Evolutionary conservation across 92 coral and sea anemone species (phyloP).

Genomic region (Chrysogorgia sp.): DNA sequence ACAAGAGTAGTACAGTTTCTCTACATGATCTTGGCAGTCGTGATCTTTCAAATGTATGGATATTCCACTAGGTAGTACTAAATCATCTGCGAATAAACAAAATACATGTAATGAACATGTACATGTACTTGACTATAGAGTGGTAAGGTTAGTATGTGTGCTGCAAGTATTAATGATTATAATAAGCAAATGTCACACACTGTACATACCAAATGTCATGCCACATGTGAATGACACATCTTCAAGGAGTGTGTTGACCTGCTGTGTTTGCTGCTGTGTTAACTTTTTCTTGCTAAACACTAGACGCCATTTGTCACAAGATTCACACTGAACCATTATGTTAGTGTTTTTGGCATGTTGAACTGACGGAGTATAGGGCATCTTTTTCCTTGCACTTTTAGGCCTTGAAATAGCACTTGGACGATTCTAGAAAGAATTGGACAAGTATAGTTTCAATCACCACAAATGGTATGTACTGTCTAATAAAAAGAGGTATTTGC

Average conservation of each 20-base stretch:
- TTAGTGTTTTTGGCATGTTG: too few relatives aligned
- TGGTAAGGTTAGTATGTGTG: not conserved
- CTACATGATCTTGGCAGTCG: constrained; percentile 17
- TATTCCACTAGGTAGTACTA: constrained; percentile 2
- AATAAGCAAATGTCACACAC: not conserved
- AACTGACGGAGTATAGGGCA: constrained; percentile 47
- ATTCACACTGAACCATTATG: not conserved
- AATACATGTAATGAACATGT: not conserved
- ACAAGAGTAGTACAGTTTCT: constrained; percentile 26
- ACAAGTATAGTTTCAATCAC: too few relatives aligned
- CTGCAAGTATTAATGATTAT: too few relatives aligned
- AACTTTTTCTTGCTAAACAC: constrained; percentile 42
- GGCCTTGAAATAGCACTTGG: constrained; percentile 48
- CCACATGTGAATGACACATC: too few relatives aligned
- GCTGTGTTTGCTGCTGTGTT: constrained; percentile 38
- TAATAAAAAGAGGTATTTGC: too few relatives aligned
- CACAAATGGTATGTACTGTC: too few relatives aligned
- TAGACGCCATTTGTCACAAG: constrained; percentile 12
- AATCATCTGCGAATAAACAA: constrained; percentile 31
- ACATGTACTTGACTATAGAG: not conserved
- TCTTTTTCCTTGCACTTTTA: constrained; percentile 17
- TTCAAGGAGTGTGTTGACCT: constrained; percentile 19
- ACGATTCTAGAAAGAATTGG: constrained; percentile 35
- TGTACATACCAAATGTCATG: constrained; percentile 27
- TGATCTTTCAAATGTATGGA: constrained; percentile 14